Evolutionary conservation across 2,888 invertebrate species (phyloP).

Genomic region (Automeris io): DNA sequence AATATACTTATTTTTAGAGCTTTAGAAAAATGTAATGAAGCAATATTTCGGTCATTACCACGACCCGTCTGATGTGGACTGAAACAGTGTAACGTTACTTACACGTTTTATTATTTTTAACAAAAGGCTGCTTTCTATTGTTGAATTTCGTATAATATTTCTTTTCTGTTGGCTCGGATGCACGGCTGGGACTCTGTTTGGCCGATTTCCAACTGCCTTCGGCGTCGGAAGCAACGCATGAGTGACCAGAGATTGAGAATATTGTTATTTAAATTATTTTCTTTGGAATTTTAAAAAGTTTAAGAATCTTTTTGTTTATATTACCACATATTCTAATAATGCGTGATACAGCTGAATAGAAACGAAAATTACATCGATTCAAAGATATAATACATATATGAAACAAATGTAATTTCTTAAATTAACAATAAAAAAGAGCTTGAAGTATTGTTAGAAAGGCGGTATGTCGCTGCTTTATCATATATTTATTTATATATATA

Average conservation of each 20-base stretch:
- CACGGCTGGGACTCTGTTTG: conserved; percentile 24
- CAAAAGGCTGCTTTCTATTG: conserved; percentile 32
- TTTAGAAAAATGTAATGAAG: no score
- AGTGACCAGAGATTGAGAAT: conserved; percentile 2
- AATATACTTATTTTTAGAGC: no score
- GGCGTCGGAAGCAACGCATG: conserved; percentile 21
- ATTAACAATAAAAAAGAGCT: no score
- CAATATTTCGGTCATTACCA: conserved; percentile 26
- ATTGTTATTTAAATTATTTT: neutral
- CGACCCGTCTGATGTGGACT: conserved; percentile 14
- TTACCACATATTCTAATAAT: no score
- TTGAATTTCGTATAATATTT: conserved; percentile 27
- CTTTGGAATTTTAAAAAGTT: neutral
- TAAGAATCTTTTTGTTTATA: neutral
- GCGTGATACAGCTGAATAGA: no score
- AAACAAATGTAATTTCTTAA: no score
- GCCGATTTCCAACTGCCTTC: conserved; percentile 28
- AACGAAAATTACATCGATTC: no score
- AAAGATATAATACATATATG: no score
- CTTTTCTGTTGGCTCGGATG: conserved; percentile 25
- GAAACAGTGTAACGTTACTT: conserved; percentile 12
- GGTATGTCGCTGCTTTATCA: no score
- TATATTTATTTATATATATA: no score
- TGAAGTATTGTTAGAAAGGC: no score
- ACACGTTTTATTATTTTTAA: conserved; percentile 25